These are phyloP conservation scores for Cheilosia urbana DNA, from an alignment of 2,888 invertebrate species.

Conservation along the genomic window DNA sequence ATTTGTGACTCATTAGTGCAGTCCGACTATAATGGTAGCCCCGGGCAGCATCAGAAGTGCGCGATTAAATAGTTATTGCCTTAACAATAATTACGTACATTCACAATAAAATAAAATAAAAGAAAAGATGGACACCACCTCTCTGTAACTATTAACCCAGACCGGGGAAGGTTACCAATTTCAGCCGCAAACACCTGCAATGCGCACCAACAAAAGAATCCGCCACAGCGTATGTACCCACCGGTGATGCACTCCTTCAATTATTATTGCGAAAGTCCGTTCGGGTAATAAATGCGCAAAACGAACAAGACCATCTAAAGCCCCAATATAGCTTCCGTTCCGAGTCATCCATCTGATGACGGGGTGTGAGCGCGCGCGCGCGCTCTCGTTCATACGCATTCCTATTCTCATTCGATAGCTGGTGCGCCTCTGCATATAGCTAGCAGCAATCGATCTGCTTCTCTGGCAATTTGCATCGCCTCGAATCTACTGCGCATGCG, in stretches of 20 bases:
- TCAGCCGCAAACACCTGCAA: neutral
- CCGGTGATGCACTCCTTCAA: constrained; percentile 45
- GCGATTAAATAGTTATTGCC: no score
- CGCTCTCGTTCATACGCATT: constrained; percentile 12
- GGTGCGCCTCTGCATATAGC: constrained; percentile 5
- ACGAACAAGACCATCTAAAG: constrained; percentile 33
- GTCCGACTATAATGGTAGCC: no score
- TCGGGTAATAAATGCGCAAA: constrained; percentile 58
- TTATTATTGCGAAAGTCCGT: constrained; percentile 53
- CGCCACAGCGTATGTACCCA: neutral
- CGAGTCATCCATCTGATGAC: constrained; percentile 82
- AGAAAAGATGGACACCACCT: neutral
- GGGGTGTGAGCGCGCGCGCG: constrained; percentile 55
- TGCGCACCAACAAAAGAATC: neutral
- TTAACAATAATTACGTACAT: neutral
- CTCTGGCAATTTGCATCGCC: constrained; percentile 70
- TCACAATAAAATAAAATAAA: neutral
- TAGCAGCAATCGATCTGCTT: constrained; percentile 70
- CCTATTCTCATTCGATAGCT: constrained; percentile 19
- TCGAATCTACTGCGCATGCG: constrained; percentile 21
- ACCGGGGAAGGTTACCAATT: neutral
- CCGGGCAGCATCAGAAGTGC: no score
- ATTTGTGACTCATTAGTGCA: no score
- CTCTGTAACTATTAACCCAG: neutral
- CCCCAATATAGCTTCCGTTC: constrained; percentile 80